Conservation (phyloP, 2,113 vertebrate species). For the Stegostoma tigrinum region DNA sequence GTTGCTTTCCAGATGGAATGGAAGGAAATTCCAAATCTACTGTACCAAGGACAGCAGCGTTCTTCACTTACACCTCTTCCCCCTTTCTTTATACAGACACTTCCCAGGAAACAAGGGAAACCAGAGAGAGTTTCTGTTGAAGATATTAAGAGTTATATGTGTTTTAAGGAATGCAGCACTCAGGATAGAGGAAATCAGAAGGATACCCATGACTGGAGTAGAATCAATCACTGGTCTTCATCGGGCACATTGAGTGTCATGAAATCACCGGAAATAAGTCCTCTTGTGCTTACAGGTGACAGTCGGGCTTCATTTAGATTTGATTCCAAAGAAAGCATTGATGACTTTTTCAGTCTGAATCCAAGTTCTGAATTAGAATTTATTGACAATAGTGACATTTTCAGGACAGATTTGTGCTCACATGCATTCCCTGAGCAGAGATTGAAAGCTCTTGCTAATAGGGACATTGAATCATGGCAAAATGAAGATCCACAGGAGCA, state of each 20-base stretch:
- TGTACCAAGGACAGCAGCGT: slow-evolving; percentile 51
- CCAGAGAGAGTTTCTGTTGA: slow-evolving; percentile 41
- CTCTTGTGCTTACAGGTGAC: slow-evolving; percentile 42
- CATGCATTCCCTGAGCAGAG: background rate
- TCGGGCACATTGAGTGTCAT: slow-evolving; percentile 41
- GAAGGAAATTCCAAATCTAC: slow-evolving; percentile 26
- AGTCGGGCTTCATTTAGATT: slow-evolving; percentile 43
- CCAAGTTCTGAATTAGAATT: slow-evolving; percentile 36
- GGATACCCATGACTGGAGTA: slow-evolving; percentile 42
- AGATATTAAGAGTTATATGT: slow-evolving; percentile 39
- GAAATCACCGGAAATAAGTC: slow-evolving; percentile 43
- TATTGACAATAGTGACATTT: slow-evolving; percentile 38
- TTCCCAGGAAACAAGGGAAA: slow-evolving; percentile 48
- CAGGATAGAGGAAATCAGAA: background rate
- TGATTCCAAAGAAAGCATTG: slow-evolving; percentile 46
- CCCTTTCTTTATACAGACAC: slow-evolving; percentile 50
- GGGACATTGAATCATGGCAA: background rate
- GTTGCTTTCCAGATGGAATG: slow-evolving; percentile 36
- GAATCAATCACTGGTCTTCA: slow-evolving; percentile 39
- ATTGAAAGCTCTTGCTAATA: background rate
- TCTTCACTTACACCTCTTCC: slow-evolving; percentile 51
- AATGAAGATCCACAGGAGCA: slow-evolving; percentile 40
- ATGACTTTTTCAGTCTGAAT: slow-evolving; percentile 44
- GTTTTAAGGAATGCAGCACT: slow-evolving; percentile 41
- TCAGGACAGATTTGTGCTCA: background rate